Percentiles rank a stretch among this genome's conserved stretches.
These are phyloP conservation scores for Alligator mississippiensis DNA, from an alignment of 2,113 vertebrate genomes.

Conservation along the genomic window DNA sequence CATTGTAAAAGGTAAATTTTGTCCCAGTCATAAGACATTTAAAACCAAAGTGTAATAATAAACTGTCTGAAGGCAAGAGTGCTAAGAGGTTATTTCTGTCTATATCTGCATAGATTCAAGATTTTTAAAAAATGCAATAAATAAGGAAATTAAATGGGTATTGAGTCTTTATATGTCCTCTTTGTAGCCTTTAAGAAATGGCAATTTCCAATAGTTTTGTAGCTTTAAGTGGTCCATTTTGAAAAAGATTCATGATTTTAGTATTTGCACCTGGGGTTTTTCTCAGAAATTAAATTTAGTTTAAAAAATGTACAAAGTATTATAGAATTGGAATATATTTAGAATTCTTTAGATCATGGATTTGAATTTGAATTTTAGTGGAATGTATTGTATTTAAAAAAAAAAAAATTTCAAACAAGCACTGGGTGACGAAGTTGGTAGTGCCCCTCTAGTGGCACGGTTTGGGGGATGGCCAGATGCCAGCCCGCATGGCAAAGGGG, in stretches of 20 bases:
- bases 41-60: not conserved
- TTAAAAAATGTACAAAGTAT: rapidly evolving
- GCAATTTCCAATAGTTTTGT: not conserved
- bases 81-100: not conserved
- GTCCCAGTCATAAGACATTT: no score
- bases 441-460: not conserved
- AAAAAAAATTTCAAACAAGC: not conserved
- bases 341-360: not conserved
- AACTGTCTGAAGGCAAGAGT: not conserved
- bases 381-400: not conserved
- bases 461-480: no score
- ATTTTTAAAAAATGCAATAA: not conserved
- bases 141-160: not conserved
- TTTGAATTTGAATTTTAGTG: not conserved
- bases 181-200: not conserved
- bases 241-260: not conserved
- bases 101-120: not conserved
- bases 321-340: not conserved
- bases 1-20: not conserved
- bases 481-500: no score
- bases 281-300: not conserved
- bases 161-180: not conserved
- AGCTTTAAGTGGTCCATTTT: not conserved
- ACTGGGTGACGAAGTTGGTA: not conserved
- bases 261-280: not conserved